Percentiles rank a stretch among this genome's conserved stretches.
These are phyloP conservation scores for Conger conger DNA, from an alignment of 2,113 vertebrate genomes.

Conservation along the genomic window DNA sequence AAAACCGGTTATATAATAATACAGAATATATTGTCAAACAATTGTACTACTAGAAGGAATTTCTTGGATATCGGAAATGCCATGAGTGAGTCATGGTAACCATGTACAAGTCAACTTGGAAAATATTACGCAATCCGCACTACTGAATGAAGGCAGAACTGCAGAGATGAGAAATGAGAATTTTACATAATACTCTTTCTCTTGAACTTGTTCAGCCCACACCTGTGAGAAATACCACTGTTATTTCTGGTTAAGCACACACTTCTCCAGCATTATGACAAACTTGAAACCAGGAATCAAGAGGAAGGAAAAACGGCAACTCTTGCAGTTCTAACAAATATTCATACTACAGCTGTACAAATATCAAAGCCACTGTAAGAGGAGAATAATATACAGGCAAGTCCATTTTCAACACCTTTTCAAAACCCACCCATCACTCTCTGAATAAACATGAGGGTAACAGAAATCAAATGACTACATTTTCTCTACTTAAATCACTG, in stretches of 20 bases:
- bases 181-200: neutral
- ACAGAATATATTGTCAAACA: neutral
- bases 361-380: conserved; percentile 3
- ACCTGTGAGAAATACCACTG: neutral
- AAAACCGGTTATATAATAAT: too few relatives aligned
- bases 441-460: neutral
- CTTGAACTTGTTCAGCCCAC: neutral
- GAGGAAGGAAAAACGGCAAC: neutral
- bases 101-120: neutral
- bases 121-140: neutral
- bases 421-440: neutral
- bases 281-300: conserved; percentile 1
- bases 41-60: neutral
- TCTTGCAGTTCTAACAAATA: neutral
- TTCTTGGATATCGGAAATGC: neutral
- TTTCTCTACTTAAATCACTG: neutral
- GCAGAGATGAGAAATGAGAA: neutral
- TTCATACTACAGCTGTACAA: neutral
- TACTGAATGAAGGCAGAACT: neutral
- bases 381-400: conserved; percentile 2
- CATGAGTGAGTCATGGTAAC: neutral
- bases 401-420: conserved; percentile 7
- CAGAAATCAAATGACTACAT: neutral
- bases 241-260: conserved; percentile 2
- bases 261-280: neutral